Evolutionary conservation across 2,797 vertebrate genomes (phyloP), one percentile per base, ranked within the genome.

Genomic region (Lutjanus argentimaculatus): DNA sequence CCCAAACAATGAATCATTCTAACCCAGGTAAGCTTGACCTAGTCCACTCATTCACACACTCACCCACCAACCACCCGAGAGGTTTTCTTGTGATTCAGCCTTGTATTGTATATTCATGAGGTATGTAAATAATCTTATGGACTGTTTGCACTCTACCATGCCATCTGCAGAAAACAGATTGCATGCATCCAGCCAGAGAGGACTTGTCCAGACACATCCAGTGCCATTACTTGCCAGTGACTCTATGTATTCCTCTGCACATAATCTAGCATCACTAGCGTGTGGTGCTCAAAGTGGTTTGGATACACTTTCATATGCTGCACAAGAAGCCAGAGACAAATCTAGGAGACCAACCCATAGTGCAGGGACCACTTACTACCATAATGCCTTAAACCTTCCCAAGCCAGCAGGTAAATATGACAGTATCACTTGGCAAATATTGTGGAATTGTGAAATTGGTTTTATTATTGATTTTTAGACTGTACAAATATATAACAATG

Each of bases 311-410:
- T 94, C 85, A 2, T 89, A 95, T 42, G 56, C 84, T 80, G 89
- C 88, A 76, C 19, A 91, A 77, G 94, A 84, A 52, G 62, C 83
- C 82, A 95, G 95, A 85, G 79, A 89, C 77, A 96, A 94, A 88
- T 70, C 85, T 11, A 79, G 76, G 69, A 95, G 92, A 69, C 88
- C 79, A 55, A 84, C 82, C 64, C 91, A 88, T 74, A 94, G 90
- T 63, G 79, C 89, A 1, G 85, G 77, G 16, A n/a, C 70, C 49
- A 45, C 62, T 2, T 67, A 71, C 73, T 59, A 75, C 25, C 77
- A 66, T 21, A 81, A 72, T 64, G 66, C 75, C 49, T 81, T 89
- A 53, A 85, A 84, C 65, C 19, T 11, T 25, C 19, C 48, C 19
- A 91, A 79, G 17, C 43, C 79, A 45, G 36, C 86, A 87, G 91